phyloP scores from a whole-genome alignment of 2,797 vertebrate species.

The Bufotes viridis region DNA sequence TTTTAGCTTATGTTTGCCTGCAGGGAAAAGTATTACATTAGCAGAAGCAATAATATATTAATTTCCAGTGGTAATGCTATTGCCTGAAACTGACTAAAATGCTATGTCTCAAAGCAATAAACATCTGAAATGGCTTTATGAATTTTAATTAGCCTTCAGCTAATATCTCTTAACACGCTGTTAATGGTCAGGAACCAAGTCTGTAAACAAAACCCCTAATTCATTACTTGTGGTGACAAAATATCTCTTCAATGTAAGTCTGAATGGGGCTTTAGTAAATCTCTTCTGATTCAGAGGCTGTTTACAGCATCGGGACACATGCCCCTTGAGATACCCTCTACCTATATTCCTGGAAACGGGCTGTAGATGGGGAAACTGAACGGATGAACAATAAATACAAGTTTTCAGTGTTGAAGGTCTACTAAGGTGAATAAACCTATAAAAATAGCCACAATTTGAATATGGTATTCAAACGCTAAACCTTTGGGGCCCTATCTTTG shows the following conservation, averaged over 20 bases:
- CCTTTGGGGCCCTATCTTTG: too few relatives aligned
- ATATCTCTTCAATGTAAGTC: neutral
- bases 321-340: neutral
- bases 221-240: neutral
- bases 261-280: too few relatives aligned
- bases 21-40: slow-evolving; percentile 2
- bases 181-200: slow-evolving; percentile 27
- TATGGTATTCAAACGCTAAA: too few relatives aligned
- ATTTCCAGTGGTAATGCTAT: neutral
- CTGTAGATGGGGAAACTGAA: neutral
- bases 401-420: neutral
- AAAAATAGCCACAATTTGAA: too few relatives aligned
- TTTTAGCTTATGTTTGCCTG: neutral
- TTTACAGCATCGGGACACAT: too few relatives aligned
- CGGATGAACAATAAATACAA: neutral
- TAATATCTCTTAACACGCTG: neutral
- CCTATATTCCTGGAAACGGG: neutral
- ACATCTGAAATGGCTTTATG: neutral
- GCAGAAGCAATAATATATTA: neutral
- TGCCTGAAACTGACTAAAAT: slow-evolving; percentile 11
- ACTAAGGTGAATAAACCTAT: neutral
- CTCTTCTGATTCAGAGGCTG: neutral
- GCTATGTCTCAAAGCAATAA: slow-evolving; percentile 28
- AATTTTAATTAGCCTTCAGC: neutral
- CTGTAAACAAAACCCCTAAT: neutral